phyloP scores from a whole-genome alignment of 2,797 vertebrate genomes.

The Acomys russatus region DNA sequence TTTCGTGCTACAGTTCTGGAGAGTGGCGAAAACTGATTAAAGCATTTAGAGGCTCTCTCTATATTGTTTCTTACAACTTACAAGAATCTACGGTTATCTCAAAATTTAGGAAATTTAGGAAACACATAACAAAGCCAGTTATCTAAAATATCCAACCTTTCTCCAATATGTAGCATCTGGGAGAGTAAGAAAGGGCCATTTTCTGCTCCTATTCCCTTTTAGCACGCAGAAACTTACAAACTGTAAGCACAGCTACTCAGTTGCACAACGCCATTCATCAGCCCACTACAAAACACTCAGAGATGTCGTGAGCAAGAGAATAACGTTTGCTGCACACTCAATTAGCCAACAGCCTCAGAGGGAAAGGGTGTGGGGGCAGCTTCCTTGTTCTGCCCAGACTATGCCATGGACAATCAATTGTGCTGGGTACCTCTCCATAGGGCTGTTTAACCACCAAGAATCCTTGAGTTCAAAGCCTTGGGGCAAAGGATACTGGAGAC shows the following conservation, averaged over 20 bases:
- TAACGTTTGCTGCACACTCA: background rate
- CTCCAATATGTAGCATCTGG: background rate
- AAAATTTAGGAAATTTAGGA: background rate
- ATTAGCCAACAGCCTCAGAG: background rate
- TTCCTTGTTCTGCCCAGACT: background rate
- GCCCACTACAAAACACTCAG: constrained; percentile 27
- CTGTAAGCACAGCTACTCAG: background rate
- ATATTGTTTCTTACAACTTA: constrained; percentile 35
- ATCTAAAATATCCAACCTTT: constrained; percentile 5
- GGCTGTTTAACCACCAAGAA: background rate
- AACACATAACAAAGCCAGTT: background rate
- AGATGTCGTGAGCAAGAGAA: constrained; percentile 36
- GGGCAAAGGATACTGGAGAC: background rate
- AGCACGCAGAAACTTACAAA: background rate
- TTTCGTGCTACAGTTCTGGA: background rate
- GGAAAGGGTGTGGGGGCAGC: background rate
- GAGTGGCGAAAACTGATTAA: background rate
- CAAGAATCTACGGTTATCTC: background rate
- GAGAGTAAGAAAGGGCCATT: background rate
- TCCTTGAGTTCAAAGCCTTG: constrained; percentile 34
- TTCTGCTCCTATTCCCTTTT: background rate
- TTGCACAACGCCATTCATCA: background rate
- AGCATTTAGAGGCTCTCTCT: background rate
- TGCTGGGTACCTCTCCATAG: background rate
- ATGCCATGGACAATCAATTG: background rate